Evolutionary conservation across 2,888 invertebrate species (phyloP).

Genomic region (Megaustenia siamemsis): DNA sequence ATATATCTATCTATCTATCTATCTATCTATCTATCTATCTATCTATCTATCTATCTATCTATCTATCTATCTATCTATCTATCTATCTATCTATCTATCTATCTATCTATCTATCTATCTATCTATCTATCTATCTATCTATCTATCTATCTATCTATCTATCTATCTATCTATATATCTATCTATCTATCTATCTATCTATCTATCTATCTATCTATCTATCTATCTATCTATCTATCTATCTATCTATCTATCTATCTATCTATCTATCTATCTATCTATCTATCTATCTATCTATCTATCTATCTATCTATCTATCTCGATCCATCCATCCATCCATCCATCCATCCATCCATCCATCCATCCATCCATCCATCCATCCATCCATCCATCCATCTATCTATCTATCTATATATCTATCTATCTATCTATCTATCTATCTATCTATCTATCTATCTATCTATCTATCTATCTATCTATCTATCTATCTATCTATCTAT

Average conservation of each 20-base stretch:
- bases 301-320: not conserved
- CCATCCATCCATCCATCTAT: not conserved
- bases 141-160: constrained; percentile 22
- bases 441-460: constrained; percentile 9
- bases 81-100: constrained; percentile 30
- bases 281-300: too few relatives aligned
- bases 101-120: constrained; percentile 20
- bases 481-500: constrained; percentile 26
- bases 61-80: constrained; percentile 29
- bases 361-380: not conserved
- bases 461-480: constrained; percentile 15
- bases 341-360: not conserved
- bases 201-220: constrained; percentile 7
- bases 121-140: constrained; percentile 22
- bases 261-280: not conserved
- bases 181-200: not conserved
- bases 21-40: constrained; percentile 31
- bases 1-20: constrained; percentile 9
- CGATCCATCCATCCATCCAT: not conserved
- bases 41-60: constrained; percentile 33
- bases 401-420: not conserved
- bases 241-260: constrained; percentile 22
- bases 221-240: constrained; percentile 19
- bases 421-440: too few relatives aligned
- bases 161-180: constrained; percentile 19